Base-by-base conservation (phyloP, 2,888 invertebrate species). In the Phaonia tiefii region DNA sequence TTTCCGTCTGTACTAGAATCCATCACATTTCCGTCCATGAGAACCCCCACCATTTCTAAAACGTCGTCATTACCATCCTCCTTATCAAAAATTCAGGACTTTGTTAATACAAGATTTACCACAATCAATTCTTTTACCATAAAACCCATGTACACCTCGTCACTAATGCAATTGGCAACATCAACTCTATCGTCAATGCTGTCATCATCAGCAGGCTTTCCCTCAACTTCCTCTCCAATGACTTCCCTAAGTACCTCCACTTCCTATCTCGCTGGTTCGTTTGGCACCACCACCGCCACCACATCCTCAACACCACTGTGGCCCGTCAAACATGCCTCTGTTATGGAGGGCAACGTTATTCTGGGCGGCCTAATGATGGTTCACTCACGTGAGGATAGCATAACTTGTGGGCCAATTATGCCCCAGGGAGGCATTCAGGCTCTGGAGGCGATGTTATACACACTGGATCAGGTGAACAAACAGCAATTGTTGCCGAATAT, bases 311-410 rank as follows among this genome's bases (percentile, higher is more conserved):
- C 83, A 51, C 72, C 86, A 15, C 79, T 84, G 1, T 96, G 96
- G 97, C 97, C 97, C 0, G 94, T 96, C 2, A 97, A 97, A 87
- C 93, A 95, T 87, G 96, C 97, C 86, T 96, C 97, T 0, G 94
- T 95, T 5, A 94, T 98, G 60, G 96, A 97, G 88, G 98, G 98
- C 0, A 96, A 98, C 87, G 92, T 98, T 56, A 93, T 97, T 8
- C 92, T 98, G 1, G 98, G 98, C 4, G 98, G 97, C 0, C 91
- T 98, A 60, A 98, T 98, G 96, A 98, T 98, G 96, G 95, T 98
- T 0, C 98, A 98, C 89, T 97, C 97, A 87, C 92, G 98, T 25
- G 96, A 96, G 85, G 97, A 98, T 85, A 94, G 93, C 60, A 93
- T 95, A 88, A 96, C 96, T 1, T 98, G 98, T 87, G 98, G 98